Evolutionary conservation across 2,113 vertebrate genomes (phyloP).

Genomic region (Datnioides undecimradiatus): DNA sequence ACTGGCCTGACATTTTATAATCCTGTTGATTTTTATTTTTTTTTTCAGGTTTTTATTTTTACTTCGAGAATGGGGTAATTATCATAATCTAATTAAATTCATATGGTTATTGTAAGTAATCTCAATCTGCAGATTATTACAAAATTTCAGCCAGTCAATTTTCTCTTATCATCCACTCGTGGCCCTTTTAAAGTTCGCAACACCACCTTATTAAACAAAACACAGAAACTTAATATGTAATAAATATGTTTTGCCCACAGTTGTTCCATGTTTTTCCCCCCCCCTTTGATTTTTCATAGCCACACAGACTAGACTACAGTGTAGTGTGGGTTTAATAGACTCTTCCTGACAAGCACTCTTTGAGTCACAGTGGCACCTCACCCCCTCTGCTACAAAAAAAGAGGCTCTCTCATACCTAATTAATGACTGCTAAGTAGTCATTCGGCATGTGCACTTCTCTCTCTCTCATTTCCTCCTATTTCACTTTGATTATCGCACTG

Average conservation of each 20-base stretch:
- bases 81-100: not conserved
- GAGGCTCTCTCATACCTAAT: slow-evolving; percentile 59
- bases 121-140: not conserved
- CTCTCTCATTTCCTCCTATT: slow-evolving; percentile 74
- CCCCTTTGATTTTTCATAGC: slow-evolving; percentile 1
- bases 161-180: not conserved
- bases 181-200: not conserved
- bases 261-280: not conserved
- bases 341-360: slow-evolving; percentile 43
- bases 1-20: not conserved
- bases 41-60: not conserved
- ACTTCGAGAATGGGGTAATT: not conserved
- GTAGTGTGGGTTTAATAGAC: slow-evolving; percentile 28
- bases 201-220: not conserved
- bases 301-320: not conserved
- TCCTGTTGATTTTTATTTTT: not conserved
- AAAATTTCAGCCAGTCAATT: not conserved
- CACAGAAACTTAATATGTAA: not conserved
- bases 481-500: slow-evolving; percentile 75
- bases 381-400: slow-evolving; percentile 31
- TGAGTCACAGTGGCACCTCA: slow-evolving; percentile 46
- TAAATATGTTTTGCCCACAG: slow-evolving; percentile 29
- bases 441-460: slow-evolving; percentile 52
- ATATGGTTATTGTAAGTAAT: not conserved
- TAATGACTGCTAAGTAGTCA: slow-evolving; percentile 71